Evolutionary conservation across 2,888 invertebrate genomes (phyloP).

Genomic region (Dryocosmus kuriphilus): DNA sequence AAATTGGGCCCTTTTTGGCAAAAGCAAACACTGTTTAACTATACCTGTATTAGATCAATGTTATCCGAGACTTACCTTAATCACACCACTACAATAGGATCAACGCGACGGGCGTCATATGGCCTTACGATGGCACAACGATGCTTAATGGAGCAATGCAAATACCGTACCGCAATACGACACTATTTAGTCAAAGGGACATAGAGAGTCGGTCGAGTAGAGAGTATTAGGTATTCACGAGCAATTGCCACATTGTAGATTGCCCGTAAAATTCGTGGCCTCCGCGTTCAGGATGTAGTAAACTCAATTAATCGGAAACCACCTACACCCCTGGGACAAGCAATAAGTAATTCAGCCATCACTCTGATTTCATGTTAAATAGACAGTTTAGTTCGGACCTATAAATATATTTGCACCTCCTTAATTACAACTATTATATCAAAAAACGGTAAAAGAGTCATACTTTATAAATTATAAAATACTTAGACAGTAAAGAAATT

Average conservation of each 20-base stretch:
- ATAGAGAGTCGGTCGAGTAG: slow-evolving; percentile 28
- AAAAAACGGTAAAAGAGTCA: too few relatives aligned
- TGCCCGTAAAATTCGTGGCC: slow-evolving; percentile 33
- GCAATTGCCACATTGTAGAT: slow-evolving; percentile 29
- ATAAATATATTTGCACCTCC: neutral
- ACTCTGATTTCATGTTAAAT: neutral
- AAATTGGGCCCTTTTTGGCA: too few relatives aligned
- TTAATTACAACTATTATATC: neutral
- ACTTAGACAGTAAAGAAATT: too few relatives aligned
- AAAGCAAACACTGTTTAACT: too few relatives aligned
- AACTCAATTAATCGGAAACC: slow-evolving; percentile 37
- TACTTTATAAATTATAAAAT: too few relatives aligned
- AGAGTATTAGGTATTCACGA: slow-evolving; percentile 31
- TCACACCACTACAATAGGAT: too few relatives aligned
- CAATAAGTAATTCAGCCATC: slow-evolving; percentile 21
- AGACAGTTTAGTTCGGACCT: neutral
- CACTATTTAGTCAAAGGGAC: slow-evolving; percentile 24
- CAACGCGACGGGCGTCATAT: too few relatives aligned
- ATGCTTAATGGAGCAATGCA: slow-evolving; percentile 21
- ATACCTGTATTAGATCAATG: too few relatives aligned
- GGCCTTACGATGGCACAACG: too few relatives aligned
- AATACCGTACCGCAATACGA: slow-evolving; percentile 3
- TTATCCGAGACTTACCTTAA: too few relatives aligned
- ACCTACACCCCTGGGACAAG: slow-evolving; percentile 8
- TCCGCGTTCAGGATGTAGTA: slow-evolving; percentile 32